phyloP scores from a whole-genome alignment of 1,140 invertebrate species.

The Pomacea maculata region DNA sequence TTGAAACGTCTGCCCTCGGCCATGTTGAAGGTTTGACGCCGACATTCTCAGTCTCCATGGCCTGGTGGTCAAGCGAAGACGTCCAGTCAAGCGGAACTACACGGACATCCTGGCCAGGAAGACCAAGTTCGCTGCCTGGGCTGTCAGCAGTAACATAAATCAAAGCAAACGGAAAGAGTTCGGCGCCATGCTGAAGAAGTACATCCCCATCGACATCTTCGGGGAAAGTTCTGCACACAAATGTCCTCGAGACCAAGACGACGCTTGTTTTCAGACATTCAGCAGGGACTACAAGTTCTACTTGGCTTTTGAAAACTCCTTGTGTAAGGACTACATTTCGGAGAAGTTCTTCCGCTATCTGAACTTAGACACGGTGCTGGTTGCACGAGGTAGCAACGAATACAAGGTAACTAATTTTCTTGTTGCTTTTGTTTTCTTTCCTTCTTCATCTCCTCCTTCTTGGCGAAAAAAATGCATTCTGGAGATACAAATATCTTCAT shows the following conservation, averaged over 20 bases:
- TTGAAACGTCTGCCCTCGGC: too few relatives aligned
- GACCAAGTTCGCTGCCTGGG: slow-evolving; percentile 68
- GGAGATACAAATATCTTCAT: too few relatives aligned
- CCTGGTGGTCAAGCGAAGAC: neutral
- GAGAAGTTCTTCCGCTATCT: slow-evolving; percentile 38
- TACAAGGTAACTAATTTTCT: slow-evolving; percentile 21
- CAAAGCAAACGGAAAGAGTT: slow-evolving; percentile 68
- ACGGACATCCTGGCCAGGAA: slow-evolving; percentile 27
- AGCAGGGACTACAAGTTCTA: slow-evolving; percentile 34
- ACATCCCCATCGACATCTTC: slow-evolving; percentile 68
- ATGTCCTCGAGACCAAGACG: slow-evolving; percentile 9
- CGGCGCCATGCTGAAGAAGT: slow-evolving; percentile 66
- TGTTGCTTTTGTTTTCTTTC: too few relatives aligned
- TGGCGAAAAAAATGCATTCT: too few relatives aligned
- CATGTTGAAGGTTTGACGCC: too few relatives aligned
- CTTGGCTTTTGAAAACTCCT: slow-evolving; percentile 34
- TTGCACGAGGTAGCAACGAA: slow-evolving; percentile 72
- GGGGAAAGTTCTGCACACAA: slow-evolving; percentile 65
- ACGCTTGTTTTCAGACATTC: slow-evolving; percentile 16
- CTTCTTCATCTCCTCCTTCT: too few relatives aligned
- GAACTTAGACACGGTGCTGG: slow-evolving; percentile 80
- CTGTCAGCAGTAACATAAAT: slow-evolving; percentile 72
- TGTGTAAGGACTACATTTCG: slow-evolving; percentile 38
- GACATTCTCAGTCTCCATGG: neutral
- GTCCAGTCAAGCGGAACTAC: neutral